These are phyloP conservation scores for Tupiocoris notatus DNA, from an alignment of 2,888 invertebrate species.

Conservation along the genomic window DNA sequence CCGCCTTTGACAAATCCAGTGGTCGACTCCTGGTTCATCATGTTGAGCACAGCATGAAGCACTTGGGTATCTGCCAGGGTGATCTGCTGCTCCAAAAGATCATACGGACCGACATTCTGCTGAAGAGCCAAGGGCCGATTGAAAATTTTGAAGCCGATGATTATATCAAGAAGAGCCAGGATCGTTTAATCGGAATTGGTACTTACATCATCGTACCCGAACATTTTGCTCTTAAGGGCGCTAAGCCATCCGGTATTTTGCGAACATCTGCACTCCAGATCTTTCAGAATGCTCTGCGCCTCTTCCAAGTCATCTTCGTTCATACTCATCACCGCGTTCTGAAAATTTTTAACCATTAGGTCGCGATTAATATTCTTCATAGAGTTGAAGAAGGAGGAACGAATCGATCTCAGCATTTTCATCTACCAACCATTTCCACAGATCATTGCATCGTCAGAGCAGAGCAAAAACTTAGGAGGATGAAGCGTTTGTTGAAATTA, in stretches of 20 bases:
- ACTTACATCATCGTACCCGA: slow-evolving; percentile 51
- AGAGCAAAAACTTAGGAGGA: too few relatives aligned
- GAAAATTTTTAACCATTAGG: slow-evolving; percentile 36
- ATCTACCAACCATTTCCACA: too few relatives aligned
- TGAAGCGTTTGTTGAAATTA: too few relatives aligned
- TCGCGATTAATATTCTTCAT: neutral
- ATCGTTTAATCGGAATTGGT: neutral
- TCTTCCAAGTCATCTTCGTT: slow-evolving; percentile 65
- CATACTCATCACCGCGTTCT: slow-evolving; percentile 70
- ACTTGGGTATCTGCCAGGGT: slow-evolving; percentile 67
- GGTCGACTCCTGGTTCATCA: slow-evolving; percentile 62
- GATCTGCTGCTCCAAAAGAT: slow-evolving; percentile 63
- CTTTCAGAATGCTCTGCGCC: slow-evolving; percentile 60
- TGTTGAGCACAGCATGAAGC: slow-evolving; percentile 64
- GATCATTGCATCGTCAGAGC: too few relatives aligned
- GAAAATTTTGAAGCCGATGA: neutral
- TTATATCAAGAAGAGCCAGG: neutral
- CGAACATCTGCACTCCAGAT: slow-evolving; percentile 62
- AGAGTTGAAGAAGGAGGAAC: too few relatives aligned
- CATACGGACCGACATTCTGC: slow-evolving; percentile 54
- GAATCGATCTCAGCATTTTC: too few relatives aligned
- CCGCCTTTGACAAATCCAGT: slow-evolving; percentile 62
- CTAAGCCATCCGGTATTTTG: slow-evolving; percentile 60
- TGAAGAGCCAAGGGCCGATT: slow-evolving; percentile 20
- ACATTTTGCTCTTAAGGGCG: slow-evolving; percentile 58